A percentile compares a stretch with the other conserved stretches of the same genome.
phyloP scores from a whole-genome alignment of 2,113 vertebrate genomes.

The Andinoacara biseriatus region DNA sequence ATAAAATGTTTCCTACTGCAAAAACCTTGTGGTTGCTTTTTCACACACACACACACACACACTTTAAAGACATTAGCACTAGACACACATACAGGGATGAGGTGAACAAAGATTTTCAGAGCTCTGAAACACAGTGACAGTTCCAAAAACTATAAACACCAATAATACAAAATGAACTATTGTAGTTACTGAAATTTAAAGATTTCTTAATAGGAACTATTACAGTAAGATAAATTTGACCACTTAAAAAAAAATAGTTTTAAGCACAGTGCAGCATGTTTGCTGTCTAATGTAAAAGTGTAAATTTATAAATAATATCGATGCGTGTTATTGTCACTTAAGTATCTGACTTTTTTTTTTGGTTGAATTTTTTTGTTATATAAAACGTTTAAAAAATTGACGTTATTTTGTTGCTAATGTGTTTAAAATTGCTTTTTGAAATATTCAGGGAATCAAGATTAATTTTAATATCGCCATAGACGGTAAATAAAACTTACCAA shows the following conservation, averaged over 20 bases:
- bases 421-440: background rate
- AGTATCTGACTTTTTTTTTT: background rate
- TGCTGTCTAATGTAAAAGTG: background rate
- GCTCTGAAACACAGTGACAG: background rate
- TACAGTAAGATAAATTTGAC: no score
- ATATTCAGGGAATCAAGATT: background rate
- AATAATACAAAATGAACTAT: no score
- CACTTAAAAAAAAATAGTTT: background rate
- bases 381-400: background rate
- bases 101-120: background rate
- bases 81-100: background rate
- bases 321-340: background rate
- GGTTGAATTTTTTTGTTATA: background rate
- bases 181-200: no score
- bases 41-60: background rate
- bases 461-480: background rate
- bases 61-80: background rate
- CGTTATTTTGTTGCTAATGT: background rate
- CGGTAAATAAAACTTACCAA: no score
- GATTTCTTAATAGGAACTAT: no score
- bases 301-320: background rate
- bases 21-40: background rate
- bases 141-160: background rate
- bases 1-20: constrained; percentile 63
- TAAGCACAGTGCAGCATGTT: background rate